Evolutionary conservation across 2,113 vertebrate genomes (phyloP), one percentile per base, ranked within the genome.

Genomic region (Catharus minimus): DNA sequence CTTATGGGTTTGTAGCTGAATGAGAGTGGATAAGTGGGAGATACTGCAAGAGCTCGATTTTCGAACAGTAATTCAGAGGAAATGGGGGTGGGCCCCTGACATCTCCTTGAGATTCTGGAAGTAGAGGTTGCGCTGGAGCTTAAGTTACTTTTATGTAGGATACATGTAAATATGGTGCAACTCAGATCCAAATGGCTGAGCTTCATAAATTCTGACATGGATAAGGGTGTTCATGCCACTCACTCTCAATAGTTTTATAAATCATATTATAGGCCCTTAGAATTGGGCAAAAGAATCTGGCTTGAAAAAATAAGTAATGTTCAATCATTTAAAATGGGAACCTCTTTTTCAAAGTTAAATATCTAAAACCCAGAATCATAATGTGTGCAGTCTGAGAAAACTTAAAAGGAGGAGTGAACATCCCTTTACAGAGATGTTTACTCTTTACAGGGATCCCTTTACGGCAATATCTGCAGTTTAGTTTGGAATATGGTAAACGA

Each of bases 261-360:
- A 47, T 65, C 3, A 4, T 52, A 32, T 24, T 60, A 57, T 57
- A 67, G 33, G 11, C 9, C 83, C 83, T 82, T 69, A 27, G 15
- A 76, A 90, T 32, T 78, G 56, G 90, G 77, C 77, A 73, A 91
- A 90, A 86, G 76, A 93, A 75, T 65, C 49, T 90, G 92, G 76
- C 43, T 41, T 92, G 56, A 81, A 97, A 95, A 96, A 82, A 55
- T 32, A 86, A 75, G 38, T 89, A 68, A 90, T 57, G 52, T 27
- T 32, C 16, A 79, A 16, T 72, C 12, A 77, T 27, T 67, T 55
- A 76, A 92, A 88, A 95, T 20, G 6, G 13, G 86, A 79, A 23
- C 13, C 43, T 92, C 18, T 0, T 67, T 28, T 90, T 86, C 9
- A 39, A 65, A 32, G 27, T 60, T 72, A 55, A 61, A 32, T 66